Conservation (phyloP, 2,113 vertebrate species). For the Speoplatyrhinus poulsoni region DNA sequence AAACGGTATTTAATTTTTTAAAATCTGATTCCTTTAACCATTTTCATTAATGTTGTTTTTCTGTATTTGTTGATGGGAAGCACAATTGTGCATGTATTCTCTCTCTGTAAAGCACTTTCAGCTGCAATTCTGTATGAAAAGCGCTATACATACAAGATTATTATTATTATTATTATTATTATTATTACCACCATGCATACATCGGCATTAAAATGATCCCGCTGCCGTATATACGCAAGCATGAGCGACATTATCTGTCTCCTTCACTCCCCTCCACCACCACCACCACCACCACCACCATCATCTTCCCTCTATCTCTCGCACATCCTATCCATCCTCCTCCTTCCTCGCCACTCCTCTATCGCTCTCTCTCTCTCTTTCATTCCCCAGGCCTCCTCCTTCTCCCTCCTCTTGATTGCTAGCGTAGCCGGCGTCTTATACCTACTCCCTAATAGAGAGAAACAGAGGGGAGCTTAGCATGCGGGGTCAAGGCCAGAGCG, state of each 20-base stretch:
- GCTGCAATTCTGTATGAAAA: too few species aligned
- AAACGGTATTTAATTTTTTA: too few species aligned
- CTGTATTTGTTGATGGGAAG: too few species aligned
- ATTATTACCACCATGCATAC: slow-evolving; percentile 49
- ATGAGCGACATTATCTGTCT: slow-evolving; percentile 59
- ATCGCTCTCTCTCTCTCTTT: slow-evolving; percentile 8
- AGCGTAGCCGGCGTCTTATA: slow-evolving; percentile 49
- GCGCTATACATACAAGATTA: too few species aligned
- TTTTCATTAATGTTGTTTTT: too few species aligned
- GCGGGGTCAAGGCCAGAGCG: slow-evolving; percentile 28
- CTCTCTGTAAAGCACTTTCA: too few species aligned
- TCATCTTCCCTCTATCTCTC: slow-evolving; percentile 40
- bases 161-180: too few species aligned
- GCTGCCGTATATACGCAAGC: slow-evolving; percentile 46
- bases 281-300: slow-evolving; percentile 44
- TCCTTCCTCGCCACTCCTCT: not conserved
- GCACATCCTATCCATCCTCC: not conserved
- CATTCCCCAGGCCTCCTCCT: slow-evolving; percentile 39
- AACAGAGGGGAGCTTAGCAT: slow-evolving; percentile 47
- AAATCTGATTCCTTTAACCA: too few species aligned
- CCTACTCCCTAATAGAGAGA: slow-evolving; percentile 52
- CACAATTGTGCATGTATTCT: too few species aligned
- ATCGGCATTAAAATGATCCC: slow-evolving; percentile 42
- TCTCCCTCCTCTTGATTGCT: slow-evolving; percentile 39
- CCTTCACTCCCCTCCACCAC: slow-evolving; percentile 46